Conservation (phyloP, 2,797 vertebrate species). For the Tenualosa thibaudeaui region DNA sequence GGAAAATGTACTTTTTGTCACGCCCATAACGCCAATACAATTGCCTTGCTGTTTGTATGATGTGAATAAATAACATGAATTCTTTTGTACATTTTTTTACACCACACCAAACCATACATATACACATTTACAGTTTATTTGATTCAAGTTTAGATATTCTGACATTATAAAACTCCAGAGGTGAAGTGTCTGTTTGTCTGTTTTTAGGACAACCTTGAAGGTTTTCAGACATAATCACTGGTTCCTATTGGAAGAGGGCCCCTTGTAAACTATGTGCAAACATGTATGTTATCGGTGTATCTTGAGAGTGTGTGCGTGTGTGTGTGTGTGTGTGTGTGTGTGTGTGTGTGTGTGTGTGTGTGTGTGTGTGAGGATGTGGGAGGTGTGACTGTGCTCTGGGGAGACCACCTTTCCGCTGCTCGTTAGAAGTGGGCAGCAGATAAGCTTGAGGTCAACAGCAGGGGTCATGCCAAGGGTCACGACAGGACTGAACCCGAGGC, state of each 20-base stretch:
- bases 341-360: background rate
- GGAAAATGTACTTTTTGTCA: too few species aligned
- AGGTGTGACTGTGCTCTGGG: background rate
- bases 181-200: background rate
- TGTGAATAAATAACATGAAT: too few species aligned
- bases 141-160: background rate
- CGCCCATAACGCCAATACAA: too few species aligned
- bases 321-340: background rate
- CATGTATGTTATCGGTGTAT: background rate
- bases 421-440: slow-evolving; percentile 12
- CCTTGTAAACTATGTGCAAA: background rate
- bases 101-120: too few species aligned
- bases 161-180: background rate
- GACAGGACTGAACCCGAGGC: background rate
- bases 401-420: slow-evolving; percentile 9
- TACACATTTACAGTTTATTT: too few species aligned
- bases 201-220: background rate
- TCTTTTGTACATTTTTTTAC: too few species aligned
- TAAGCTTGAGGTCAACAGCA: background rate
- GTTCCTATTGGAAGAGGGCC: background rate
- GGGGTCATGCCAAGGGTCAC: background rate
- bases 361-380: slow-evolving; percentile 3
- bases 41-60: too few species aligned
- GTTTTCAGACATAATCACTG: background rate
- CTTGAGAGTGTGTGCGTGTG: background rate